Evolutionary conservation across 2,888 invertebrate species (phyloP).

Genomic region (Temnothorax unifasciatus): DNA sequence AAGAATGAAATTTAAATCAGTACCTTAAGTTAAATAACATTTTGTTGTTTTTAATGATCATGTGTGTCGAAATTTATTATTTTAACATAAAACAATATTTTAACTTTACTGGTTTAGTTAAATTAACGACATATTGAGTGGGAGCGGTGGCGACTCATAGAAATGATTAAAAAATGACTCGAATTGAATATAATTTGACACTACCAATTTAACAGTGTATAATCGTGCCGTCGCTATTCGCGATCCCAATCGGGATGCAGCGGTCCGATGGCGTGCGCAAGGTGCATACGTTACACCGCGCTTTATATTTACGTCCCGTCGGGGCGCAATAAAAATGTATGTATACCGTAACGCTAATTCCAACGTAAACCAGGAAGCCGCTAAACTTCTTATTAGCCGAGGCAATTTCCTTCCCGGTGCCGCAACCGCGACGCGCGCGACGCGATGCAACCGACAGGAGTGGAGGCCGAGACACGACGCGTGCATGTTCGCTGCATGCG

Average conservation of each 20-base stretch:
- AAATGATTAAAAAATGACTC: no score
- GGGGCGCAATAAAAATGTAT: slow-evolving; percentile 57
- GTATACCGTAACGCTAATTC: slow-evolving; percentile 65
- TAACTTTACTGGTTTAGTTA: no score
- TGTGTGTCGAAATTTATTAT: no score
- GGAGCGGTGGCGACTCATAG: no score
- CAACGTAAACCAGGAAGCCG: slow-evolving; percentile 56
- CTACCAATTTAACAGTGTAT: no score
- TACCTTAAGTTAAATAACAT: no score
- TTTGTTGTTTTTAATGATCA: no score
- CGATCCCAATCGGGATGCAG: neutral
- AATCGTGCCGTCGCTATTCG: neutral
- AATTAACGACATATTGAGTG: no score
- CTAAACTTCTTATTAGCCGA: slow-evolving; percentile 66
- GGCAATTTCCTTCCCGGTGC: slow-evolving; percentile 35
- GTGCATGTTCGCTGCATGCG: slow-evolving; percentile 12
- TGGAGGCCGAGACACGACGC: neutral
- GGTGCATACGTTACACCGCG: slow-evolving; percentile 10
- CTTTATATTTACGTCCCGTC: slow-evolving; percentile 14
- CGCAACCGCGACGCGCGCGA: neutral
- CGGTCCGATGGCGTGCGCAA: neutral
- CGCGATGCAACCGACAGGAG: neutral
- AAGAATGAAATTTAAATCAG: no score
- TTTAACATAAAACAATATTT: no score
- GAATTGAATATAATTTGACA: no score